Base-by-base conservation (phyloP, 2,888 invertebrate species). In the Lithosia quadra region DNA sequence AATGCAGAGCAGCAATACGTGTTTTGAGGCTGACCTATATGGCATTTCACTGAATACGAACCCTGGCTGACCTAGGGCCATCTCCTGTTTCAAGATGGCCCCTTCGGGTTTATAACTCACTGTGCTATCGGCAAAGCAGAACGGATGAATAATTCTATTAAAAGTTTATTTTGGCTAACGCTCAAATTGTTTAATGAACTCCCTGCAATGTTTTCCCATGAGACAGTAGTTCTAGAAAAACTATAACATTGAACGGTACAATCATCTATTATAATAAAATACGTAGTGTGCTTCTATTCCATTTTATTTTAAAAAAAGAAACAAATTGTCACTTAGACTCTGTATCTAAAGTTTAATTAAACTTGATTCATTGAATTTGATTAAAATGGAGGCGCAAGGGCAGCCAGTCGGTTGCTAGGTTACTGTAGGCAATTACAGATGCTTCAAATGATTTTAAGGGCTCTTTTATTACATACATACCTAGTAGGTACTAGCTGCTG, bases 331-430 rank as follows among this genome's bases (percentile, higher is more conserved):
- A 49, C 18, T 49, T 49, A 8, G 8, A 49, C 7, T 43, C 18
- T 7, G n/a, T 18, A 13, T 18, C 34, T 36, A 0, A 60, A 24
- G 22, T 39, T 3, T 60, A 22, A 18, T 3, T 2, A 24, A 43
- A 43, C n/a, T 9, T 49, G 49, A 22, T 60, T 39, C 36, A 39
- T 24, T 18, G 49, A n/a, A 49, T 62, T 62, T 62, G 28, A 49
- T 62, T 62, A 62, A 49, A 61, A 24, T 2, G 7, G n/a, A 43
- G 28, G 43, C 60, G 22, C 18, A 28, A 43, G 28, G 61, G 11
- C 24, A 49, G 49, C 49, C 49, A 8, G n/a, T 49, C n/a, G 43
- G 43, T 61, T 62, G 49, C 62, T 49, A 62, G 49, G 62, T 28
- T 22, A 62, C 62, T n/a, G n/a, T n/a, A n/a, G n/a, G n/a, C n/a